These are phyloP conservation scores for Ciconia maguari DNA, from an alignment of 2,113 vertebrate species.

Conservation along the genomic window DNA sequence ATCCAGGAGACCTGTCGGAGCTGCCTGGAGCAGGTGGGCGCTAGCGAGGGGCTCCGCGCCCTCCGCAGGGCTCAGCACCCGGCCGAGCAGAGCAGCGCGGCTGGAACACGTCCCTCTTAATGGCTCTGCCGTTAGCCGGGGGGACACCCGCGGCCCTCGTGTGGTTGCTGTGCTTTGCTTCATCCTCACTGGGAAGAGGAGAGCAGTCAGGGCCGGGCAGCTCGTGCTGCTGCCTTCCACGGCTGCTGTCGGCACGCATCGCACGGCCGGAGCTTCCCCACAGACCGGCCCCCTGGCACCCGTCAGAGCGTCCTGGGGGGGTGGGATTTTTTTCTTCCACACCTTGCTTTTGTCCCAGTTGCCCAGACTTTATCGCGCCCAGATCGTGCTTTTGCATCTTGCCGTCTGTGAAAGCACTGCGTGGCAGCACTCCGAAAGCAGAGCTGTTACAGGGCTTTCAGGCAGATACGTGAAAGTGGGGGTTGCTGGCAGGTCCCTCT, in stretches of 20 bases:
- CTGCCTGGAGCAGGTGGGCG: conserved; percentile 88
- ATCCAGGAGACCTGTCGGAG: conserved; percentile 90
- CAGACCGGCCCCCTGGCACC: neutral
- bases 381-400: neutral
- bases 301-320: rapidly evolving
- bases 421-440: rapidly evolving
- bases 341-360: neutral
- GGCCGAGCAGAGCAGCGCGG: neutral
- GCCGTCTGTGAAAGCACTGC: neutral
- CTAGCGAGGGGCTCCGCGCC: rapidly evolving
- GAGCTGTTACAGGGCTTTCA: neutral
- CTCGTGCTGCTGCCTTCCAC: neutral
- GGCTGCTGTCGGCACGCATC: neutral
- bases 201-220: neutral
- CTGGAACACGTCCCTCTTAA: neutral
- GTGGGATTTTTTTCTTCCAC: neutral
- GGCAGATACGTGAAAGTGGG: neutral
- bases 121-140: neutral
- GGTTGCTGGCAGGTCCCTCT: neutral
- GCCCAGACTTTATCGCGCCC: neutral
- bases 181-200: neutral
- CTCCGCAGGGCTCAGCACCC: too few species aligned
- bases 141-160: rapidly evolving
- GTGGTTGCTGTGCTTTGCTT: neutral
- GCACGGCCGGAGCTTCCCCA: neutral